Conservation (phyloP, 1,140 invertebrate species). For the Heliconius hermathena region DNA sequence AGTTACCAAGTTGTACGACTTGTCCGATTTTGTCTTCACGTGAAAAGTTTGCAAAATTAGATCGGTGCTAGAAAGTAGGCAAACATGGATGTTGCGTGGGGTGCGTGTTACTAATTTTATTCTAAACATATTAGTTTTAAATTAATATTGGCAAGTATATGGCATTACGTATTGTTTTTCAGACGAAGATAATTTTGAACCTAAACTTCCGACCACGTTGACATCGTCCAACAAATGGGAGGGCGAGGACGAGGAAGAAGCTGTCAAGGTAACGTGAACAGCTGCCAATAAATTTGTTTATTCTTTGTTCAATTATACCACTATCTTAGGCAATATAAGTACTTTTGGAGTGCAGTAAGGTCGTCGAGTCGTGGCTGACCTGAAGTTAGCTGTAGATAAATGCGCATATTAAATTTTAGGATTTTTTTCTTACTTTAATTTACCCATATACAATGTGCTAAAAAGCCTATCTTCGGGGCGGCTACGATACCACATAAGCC, state of each 20-base stretch:
- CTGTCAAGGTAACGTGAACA: slow-evolving; percentile 87
- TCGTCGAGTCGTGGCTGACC: too few species aligned
- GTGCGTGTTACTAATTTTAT: slow-evolving; percentile 57
- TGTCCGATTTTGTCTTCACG: slow-evolving; percentile 73
- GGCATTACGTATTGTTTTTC: slow-evolving; percentile 53
- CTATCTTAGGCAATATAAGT: not conserved
- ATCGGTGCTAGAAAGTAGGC: slow-evolving; percentile 65
- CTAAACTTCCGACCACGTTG: slow-evolving; percentile 79
- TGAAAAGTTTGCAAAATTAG: slow-evolving; percentile 73
- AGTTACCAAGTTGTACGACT: slow-evolving; percentile 56
- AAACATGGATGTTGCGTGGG: slow-evolving; percentile 81
- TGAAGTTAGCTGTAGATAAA: too few species aligned
- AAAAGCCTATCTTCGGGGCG: too few species aligned
- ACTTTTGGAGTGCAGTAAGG: not conserved
- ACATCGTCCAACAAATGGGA: slow-evolving; percentile 89
- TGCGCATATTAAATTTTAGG: not conserved
- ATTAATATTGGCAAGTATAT: slow-evolving; percentile 34
- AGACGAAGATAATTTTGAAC: slow-evolving; percentile 82
- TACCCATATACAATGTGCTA: too few species aligned
- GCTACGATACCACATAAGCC: not conserved
- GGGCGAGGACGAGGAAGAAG: slow-evolving; percentile 93
- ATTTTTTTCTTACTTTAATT: too few species aligned
- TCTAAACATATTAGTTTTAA: slow-evolving; percentile 39
- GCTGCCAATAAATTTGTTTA: slow-evolving; percentile 54
- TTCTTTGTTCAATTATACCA: not conserved